Evolutionary conservation across 2,113 vertebrate genomes (phyloP).

Genomic region (Saccopteryx leptura): DNA sequence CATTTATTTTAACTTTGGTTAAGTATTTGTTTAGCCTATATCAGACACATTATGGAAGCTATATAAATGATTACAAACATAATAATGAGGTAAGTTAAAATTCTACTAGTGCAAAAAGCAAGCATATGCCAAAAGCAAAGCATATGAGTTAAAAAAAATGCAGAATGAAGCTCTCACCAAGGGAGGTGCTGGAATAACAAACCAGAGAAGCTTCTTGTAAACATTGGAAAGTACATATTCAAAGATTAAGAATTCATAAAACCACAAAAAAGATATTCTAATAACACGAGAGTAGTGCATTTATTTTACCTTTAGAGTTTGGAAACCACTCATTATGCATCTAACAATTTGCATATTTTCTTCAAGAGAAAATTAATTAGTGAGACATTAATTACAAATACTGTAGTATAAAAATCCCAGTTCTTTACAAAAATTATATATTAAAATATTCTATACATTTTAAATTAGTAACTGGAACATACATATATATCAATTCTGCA

Average conservation of each 20-base stretch:
- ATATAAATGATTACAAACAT: constrained; percentile 88
- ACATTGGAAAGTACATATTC: constrained; percentile 86
- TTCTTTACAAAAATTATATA: constrained; percentile 92
- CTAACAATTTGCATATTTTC: constrained; percentile 88
- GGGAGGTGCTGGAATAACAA: constrained; percentile 83
- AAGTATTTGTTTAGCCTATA: constrained; percentile 85
- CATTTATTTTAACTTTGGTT: constrained; percentile 89
- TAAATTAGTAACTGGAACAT: constrained; percentile 89
- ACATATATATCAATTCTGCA: constrained; percentile 78
- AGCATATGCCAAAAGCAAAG: constrained; percentile 90
- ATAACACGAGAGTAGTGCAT: constrained; percentile 88
- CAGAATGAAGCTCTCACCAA: constrained; percentile 81
- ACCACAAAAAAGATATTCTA: constrained; percentile 84
- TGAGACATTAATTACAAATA: constrained; percentile 90
- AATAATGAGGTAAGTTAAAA: constrained; percentile 89
- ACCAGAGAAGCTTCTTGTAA: constrained; percentile 88
- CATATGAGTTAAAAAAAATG: constrained; percentile 83
- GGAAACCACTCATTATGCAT: constrained; percentile 77
- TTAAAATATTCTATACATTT: constrained; percentile 92
- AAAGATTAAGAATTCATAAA: constrained; percentile 85
- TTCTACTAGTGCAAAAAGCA: constrained; percentile 92
- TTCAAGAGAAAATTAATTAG: constrained; percentile 85
- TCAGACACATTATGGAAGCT: constrained; percentile 86
- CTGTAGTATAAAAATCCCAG: constrained; percentile 89
- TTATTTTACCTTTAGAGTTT: constrained; percentile 86